Evolutionary conservation across 2,113 vertebrate species (phyloP), one percentile per base, ranked within the genome.

Genomic region (Gnathonemus echidnorhynchus): DNA sequence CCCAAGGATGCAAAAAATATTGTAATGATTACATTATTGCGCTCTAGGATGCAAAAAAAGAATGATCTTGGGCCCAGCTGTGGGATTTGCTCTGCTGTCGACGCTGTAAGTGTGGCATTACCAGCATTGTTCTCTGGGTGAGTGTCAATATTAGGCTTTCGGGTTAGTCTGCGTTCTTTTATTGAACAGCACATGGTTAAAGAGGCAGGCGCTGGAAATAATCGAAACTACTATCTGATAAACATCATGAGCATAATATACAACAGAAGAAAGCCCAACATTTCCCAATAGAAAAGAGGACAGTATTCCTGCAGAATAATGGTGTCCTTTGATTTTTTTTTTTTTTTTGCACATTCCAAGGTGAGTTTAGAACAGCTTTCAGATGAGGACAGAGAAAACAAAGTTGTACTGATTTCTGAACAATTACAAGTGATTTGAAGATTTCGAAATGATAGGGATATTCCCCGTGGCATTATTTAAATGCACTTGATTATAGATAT

Each of bases 171-270:
- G n/a, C 58, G 0, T 66, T 66, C 58, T 27, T 27, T 66, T 66
- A 10, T 27, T 66, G 58, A 66, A 98, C 98, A 99, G 94, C 89
- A 15, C 92, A 95, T 90, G 35, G 92, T 91, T 11, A 90, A 15
- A 74, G 66, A 77, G 27, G 49, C 66, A 52, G 66, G 19, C 0
- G 5, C 27, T 86, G 46, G 46, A 56, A 21, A 49, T 27, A 49
- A 5, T 50, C 24, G 0, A 87, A 50, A 31, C 46, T 50, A 27
- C 45, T 6, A 27, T 50, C 24, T 50, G 46, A 31, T 52, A 19
- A 70, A 87, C 24, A 0, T 87, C 48, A 70, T 70, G 3, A 31
- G 62, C 62, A 31, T 70, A 70, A 31, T 53, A 48, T 11, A 50
- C 48, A 52, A 27, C 13, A 35, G 17, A 49, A 52, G 49, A 31